phyloP scores from a whole-genome alignment of 1,140 invertebrate genomes.

The Zaprionus camerounensis region DNA sequence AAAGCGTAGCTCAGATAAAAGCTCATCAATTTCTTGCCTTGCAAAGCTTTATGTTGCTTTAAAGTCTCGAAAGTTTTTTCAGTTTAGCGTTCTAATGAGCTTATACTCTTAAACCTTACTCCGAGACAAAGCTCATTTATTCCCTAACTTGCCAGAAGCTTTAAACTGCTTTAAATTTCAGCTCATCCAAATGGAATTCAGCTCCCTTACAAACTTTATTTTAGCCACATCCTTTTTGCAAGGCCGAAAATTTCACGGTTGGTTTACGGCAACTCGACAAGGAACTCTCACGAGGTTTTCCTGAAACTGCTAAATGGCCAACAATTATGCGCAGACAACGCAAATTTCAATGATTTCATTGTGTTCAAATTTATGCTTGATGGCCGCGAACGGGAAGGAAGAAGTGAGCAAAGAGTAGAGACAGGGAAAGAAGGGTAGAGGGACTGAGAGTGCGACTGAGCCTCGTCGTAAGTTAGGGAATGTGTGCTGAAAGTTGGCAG shows the following conservation, averaged over 20 bases:
- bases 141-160: background rate
- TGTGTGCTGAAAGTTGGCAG: conserved; percentile 55
- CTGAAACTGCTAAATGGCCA: conserved; percentile 56
- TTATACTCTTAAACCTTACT: too few species aligned
- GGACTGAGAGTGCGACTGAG: conserved; percentile 24
- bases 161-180: background rate
- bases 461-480: conserved; percentile 1
- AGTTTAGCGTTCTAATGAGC: too few species aligned
- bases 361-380: conserved; percentile 57
- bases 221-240: conserved; percentile 9
- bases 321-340: conserved; percentile 71
- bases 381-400: background rate
- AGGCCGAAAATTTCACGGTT: background rate
- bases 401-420: background rate
- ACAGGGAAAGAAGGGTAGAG: background rate
- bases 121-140: background rate
- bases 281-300: conserved; percentile 12
- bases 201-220: background rate
- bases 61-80: too few species aligned
- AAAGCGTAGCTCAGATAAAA: too few species aligned
- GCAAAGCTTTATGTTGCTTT: too few species aligned
- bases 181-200: background rate
- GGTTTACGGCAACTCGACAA: background rate
- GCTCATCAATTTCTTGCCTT: too few species aligned
- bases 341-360: conserved; percentile 71